phyloP scores from a whole-genome alignment of 2,113 vertebrate genomes.

The Vombatus ursinus region DNA sequence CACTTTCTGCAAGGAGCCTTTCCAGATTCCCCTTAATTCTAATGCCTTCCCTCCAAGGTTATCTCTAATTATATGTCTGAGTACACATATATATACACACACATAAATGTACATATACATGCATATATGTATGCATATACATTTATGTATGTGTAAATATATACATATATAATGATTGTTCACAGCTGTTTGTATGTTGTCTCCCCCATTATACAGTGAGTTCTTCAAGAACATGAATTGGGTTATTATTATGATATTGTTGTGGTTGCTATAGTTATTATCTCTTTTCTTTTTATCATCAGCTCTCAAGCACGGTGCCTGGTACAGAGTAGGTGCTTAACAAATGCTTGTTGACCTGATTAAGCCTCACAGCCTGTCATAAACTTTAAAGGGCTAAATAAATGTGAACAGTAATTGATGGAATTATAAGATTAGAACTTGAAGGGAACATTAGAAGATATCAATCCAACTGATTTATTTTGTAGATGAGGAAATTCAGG shows the following conservation, averaged over 20 bases:
- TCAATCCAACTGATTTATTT: background rate
- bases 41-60: background rate
- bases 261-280: background rate
- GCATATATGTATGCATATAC: background rate
- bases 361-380: background rate
- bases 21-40: background rate
- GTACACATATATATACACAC: background rate
- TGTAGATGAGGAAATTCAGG: background rate
- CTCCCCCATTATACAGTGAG: background rate
- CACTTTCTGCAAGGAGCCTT: background rate
- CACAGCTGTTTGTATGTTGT: background rate
- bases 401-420: background rate
- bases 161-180: background rate
- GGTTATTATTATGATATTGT: background rate
- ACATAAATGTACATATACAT: background rate
- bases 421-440: background rate
- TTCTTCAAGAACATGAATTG: background rate
- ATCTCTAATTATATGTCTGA: background rate
- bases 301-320: background rate
- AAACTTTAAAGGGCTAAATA: background rate
- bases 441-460: background rate
- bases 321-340: background rate
- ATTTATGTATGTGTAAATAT: no score
- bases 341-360: background rate
- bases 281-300: background rate